A percentile compares a stretch with the other conserved stretches of the same genome.
phyloP scores from a whole-genome alignment of 2,797 vertebrate genomes.

The Centropyge bicolor region DNA sequence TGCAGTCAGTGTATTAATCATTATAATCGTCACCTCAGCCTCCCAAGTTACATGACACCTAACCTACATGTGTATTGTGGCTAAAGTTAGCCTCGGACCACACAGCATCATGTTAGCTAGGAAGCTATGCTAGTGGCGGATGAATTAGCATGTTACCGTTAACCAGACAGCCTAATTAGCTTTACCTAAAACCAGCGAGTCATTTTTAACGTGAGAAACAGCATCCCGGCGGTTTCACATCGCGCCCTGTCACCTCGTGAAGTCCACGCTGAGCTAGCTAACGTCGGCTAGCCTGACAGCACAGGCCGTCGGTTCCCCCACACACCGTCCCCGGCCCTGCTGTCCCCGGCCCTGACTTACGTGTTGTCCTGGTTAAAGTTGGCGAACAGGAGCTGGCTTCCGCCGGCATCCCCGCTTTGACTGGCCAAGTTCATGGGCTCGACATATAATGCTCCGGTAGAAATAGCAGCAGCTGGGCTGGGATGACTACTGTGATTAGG shows the following conservation, averaged over 20 bases:
- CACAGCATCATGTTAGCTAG: constrained; percentile 56
- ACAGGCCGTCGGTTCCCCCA: constrained; percentile 65
- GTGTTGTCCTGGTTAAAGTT: constrained; percentile 99
- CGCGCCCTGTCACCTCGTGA: constrained; percentile 8
- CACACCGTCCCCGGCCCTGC: constrained; percentile 66
- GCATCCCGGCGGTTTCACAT: not conserved
- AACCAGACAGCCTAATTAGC: not conserved
- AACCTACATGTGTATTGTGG: constrained; percentile 24
- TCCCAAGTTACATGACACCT: constrained; percentile 31
- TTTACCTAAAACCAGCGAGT: not conserved
- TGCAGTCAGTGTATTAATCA: not conserved
- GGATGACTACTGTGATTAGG: constrained; percentile 19
- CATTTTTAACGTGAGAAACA: rapidly evolving
- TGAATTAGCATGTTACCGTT: not conserved
- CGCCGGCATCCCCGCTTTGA: constrained; percentile 95
- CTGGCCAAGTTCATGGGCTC: constrained; percentile 96
- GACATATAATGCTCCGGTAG: constrained; percentile 59
- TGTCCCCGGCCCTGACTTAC: constrained; percentile 87
- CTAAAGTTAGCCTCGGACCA: constrained; percentile 61
- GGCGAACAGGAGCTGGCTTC: constrained; percentile 97
- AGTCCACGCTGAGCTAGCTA: constrained; percentile 39
- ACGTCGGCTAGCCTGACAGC: constrained; percentile 48
- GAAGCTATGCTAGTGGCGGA: constrained; percentile 43
- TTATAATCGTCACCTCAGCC: not conserved
- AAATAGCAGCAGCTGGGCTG: constrained; percentile 58